phyloP scores from a whole-genome alignment of 2,888 invertebrate genomes.

The Molorchus minor region DNA sequence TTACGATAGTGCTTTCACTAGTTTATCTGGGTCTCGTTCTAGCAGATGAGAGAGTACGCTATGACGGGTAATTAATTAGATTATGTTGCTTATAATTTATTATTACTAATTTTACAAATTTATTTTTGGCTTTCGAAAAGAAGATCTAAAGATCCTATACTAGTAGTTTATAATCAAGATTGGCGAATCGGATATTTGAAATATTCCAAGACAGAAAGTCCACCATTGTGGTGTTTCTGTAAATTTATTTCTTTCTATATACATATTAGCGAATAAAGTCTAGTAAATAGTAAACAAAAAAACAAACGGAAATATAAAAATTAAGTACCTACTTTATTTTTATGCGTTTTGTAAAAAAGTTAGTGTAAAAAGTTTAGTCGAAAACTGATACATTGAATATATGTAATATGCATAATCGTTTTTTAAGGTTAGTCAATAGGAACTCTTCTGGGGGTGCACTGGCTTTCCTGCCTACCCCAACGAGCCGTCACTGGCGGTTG shows the following conservation, averaged over 20 bases:
- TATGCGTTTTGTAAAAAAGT: background rate
- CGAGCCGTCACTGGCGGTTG: too few relatives aligned
- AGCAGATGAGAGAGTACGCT: constrained; percentile 9
- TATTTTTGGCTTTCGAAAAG: background rate
- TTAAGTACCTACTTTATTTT: too few relatives aligned
- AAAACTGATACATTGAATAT: background rate
- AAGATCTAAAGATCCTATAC: background rate
- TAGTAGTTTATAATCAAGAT: background rate
- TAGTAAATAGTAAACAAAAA: too few relatives aligned
- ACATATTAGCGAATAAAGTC: too few relatives aligned
- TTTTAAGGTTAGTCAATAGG: too few relatives aligned
- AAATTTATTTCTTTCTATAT: background rate
- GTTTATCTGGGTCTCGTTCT: constrained; percentile 15
- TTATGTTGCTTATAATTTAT: too few relatives aligned
- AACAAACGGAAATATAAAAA: too few relatives aligned
- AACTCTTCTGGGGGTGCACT: too few relatives aligned
- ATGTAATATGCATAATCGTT: too few relatives aligned
- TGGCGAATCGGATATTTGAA: background rate
- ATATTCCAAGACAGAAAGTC: background rate
- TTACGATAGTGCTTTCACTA: background rate
- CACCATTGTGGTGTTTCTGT: too few relatives aligned
- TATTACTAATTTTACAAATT: background rate
- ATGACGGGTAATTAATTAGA: constrained; percentile 17
- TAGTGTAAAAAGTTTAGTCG: background rate
- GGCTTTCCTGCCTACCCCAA: too few relatives aligned